Evolutionary conservation across 1,140 invertebrate genomes (phyloP).

Genomic region (Pectinophora gossypiella): DNA sequence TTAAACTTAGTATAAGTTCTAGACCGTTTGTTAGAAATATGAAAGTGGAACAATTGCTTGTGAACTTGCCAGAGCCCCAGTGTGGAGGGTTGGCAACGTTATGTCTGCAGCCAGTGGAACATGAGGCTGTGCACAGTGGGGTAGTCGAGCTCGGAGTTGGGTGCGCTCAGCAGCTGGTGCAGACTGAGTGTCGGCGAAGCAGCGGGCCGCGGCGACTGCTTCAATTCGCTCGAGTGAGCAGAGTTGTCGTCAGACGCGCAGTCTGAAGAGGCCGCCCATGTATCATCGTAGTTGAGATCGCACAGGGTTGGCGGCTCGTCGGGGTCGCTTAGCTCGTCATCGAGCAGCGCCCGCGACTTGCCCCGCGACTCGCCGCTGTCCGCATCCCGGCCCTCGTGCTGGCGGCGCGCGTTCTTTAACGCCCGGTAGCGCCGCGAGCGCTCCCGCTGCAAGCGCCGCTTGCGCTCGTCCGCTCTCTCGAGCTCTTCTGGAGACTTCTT

Average conservation of each 20-base stretch:
- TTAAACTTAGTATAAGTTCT: too few relatives aligned
- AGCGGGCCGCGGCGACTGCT: slow-evolving; percentile 20
- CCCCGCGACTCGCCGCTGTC: slow-evolving; percentile 33
- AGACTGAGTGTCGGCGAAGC: slow-evolving; percentile 31
- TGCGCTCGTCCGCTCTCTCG: slow-evolving; percentile 60
- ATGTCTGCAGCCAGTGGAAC: slow-evolving; percentile 71
- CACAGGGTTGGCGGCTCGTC: slow-evolving; percentile 67
- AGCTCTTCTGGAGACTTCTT: slow-evolving; percentile 68
- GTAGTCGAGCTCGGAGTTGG: slow-evolving; percentile 63
- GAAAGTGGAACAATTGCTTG: too few relatives aligned
- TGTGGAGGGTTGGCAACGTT: slow-evolving; percentile 35
- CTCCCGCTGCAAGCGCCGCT: slow-evolving; percentile 57
- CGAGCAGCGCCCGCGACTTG: slow-evolving; percentile 40
- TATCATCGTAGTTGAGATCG: slow-evolving; percentile 56
- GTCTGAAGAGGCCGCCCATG: slow-evolving; percentile 50
- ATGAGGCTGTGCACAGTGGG: slow-evolving; percentile 68
- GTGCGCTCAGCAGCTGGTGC: slow-evolving; percentile 54
- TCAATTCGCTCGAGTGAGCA: slow-evolving; percentile 48
- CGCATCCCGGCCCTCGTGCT: slow-evolving; percentile 43
- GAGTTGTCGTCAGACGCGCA: slow-evolving; percentile 66
- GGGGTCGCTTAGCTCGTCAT: slow-evolving; percentile 52
- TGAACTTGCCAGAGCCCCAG: too few relatives aligned
- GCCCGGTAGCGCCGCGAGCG: slow-evolving; percentile 59
- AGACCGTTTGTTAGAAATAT: too few relatives aligned
- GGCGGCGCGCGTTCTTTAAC: slow-evolving; percentile 57